phyloP scores from a whole-genome alignment of 2,113 vertebrate genomes.

The Tylochromis polylepis region DNA sequence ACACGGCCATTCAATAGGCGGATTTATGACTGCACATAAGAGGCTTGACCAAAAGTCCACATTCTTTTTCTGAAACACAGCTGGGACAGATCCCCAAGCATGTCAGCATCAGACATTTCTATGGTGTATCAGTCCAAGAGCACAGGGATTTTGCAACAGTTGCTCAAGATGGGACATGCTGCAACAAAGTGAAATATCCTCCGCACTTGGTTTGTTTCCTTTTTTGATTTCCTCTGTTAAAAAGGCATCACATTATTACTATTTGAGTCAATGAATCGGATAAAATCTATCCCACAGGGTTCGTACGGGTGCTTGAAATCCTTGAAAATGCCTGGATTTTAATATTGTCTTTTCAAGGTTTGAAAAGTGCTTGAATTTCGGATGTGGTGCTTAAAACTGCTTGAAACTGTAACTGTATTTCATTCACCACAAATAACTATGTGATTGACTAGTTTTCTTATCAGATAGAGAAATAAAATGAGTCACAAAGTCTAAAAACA shows the following conservation, averaged over 20 bases:
- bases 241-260: background rate
- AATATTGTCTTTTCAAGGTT: too few relatives aligned
- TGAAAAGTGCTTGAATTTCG: too few relatives aligned
- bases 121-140: background rate
- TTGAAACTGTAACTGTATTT: too few relatives aligned
- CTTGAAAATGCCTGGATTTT: too few relatives aligned
- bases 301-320: too few relatives aligned
- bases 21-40: background rate
- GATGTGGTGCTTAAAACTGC: too few relatives aligned
- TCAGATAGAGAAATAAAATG: too few relatives aligned
- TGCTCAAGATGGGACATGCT: background rate
- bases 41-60: background rate
- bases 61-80: background rate
- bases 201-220: background rate
- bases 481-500: too few relatives aligned
- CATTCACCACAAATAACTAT: too few relatives aligned
- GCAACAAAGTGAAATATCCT: background rate
- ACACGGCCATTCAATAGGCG: background rate
- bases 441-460: too few relatives aligned
- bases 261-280: background rate
- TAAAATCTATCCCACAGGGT: background rate
- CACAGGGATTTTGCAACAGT: background rate
- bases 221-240: background rate
- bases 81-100: background rate
- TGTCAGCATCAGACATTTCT: background rate